Evolutionary conservation across 2,888 invertebrate species (phyloP).

Genomic region (Scaptomyza caliginosa): DNA sequence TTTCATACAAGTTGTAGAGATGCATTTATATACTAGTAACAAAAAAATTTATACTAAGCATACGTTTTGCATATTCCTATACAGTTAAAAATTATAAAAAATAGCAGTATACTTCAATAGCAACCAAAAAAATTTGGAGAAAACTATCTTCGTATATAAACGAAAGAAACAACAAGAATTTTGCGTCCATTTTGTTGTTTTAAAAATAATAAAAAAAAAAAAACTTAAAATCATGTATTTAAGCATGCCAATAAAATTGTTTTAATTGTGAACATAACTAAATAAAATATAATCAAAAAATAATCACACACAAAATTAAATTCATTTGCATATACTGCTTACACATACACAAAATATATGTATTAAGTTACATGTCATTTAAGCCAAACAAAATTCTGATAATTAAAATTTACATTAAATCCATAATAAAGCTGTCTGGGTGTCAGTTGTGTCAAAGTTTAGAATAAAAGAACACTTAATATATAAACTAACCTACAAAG

Average conservation of each 20-base stretch:
- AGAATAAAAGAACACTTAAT: conserved; percentile 54
- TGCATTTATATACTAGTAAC: conserved; percentile 76
- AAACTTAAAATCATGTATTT: conserved; percentile 29
- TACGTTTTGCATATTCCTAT: conserved; percentile 78
- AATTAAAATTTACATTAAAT: conserved; percentile 16
- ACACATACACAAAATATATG: conserved; percentile 26
- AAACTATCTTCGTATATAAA: conserved; percentile 20
- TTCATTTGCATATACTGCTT: conserved; percentile 10
- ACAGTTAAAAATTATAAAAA: conserved; percentile 63
- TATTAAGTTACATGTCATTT: conserved; percentile 41
- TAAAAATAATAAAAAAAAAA: conserved; percentile 52
- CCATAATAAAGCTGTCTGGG: conserved; percentile 58
- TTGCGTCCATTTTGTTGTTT: conserved; percentile 80
- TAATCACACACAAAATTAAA: conserved; percentile 20
- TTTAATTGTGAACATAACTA: conserved; percentile 40
- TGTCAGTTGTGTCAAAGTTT: conserved; percentile 73
- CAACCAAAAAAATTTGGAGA: conserved; percentile 1
- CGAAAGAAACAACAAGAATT: conserved; percentile 65
- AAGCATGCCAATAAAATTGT: conserved; percentile 43
- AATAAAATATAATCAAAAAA: conserved; percentile 16
- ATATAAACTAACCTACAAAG: conserved; percentile 31
- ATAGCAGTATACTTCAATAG: conserved; percentile 49
- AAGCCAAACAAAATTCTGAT: conserved; percentile 1
- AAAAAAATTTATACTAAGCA: conserved; percentile 65
- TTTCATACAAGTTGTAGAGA: conserved; percentile 64